These are phyloP conservation scores for Wiebesia pumilae DNA, from an alignment of 1,140 invertebrate genomes.

Conservation along the genomic window DNA sequence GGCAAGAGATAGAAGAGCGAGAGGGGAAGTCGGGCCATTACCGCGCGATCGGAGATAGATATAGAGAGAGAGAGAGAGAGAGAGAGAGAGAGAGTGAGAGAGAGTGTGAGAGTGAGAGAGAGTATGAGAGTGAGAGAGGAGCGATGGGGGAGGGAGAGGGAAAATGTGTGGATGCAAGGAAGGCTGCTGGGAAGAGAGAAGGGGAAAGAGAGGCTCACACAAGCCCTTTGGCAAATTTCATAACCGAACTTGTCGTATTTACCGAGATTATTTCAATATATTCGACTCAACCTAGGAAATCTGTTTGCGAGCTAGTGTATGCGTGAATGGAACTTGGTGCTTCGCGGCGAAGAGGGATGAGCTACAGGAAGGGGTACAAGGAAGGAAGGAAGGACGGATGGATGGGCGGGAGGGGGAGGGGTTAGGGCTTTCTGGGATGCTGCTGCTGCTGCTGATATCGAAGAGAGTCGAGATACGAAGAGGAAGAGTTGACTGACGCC, in stretches of 20 bases:
- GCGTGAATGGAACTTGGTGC: constrained; percentile 76
- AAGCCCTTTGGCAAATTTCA: constrained; percentile 77
- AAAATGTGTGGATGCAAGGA: constrained; percentile 5
- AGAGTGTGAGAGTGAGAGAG: background rate
- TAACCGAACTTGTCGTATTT: constrained; percentile 77
- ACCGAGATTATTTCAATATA: constrained; percentile 77
- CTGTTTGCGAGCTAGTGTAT: constrained; percentile 75
- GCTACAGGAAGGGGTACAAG: background rate
- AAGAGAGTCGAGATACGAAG: constrained; percentile 24
- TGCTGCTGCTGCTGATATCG: background rate
- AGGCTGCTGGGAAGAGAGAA: constrained; percentile 50
- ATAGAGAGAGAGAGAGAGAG: constrained; percentile 6
- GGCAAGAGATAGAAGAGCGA: constrained; percentile 20
- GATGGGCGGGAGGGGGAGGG: background rate
- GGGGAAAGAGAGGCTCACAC: constrained; percentile 60
- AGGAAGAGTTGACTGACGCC: constrained; percentile 30
- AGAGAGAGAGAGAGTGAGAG: constrained; percentile 45
- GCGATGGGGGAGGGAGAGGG: constrained; percentile 32
- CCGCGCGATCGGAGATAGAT: background rate
- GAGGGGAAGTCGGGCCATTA: constrained; percentile 4
- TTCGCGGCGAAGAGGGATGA: constrained; percentile 36
- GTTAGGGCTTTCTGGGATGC: background rate
- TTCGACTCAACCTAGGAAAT: constrained; percentile 75
- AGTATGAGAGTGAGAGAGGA: constrained; percentile 22
- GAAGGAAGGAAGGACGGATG: constrained; percentile 31